phyloP scores from a whole-genome alignment of 2,113 vertebrate genomes.

The Oostethus manadensis region DNA sequence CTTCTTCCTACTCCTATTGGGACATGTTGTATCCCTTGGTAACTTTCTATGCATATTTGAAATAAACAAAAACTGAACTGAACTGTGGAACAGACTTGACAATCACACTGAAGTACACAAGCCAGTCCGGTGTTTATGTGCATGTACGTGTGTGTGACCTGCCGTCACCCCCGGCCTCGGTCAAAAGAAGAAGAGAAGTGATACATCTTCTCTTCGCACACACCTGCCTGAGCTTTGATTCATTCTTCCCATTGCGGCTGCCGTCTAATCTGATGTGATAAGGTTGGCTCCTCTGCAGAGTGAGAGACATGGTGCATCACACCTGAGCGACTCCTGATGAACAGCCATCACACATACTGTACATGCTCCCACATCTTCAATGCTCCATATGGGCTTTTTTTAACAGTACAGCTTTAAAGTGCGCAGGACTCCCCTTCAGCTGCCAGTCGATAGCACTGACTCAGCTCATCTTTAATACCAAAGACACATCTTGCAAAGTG shows the following conservation, averaged over 20 bases:
- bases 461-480: slow-evolving; percentile 51
- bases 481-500: slow-evolving; percentile 36
- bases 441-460: slow-evolving; percentile 46
- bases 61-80: not conserved
- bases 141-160: slow-evolving; percentile 16
- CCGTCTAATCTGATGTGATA: slow-evolving; percentile 63
- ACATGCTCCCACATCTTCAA: not conserved
- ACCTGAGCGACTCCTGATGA: slow-evolving; percentile 63
- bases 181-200: slow-evolving; percentile 32
- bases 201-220: slow-evolving; percentile 45
- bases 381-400: too few relatives aligned
- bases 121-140: not conserved
- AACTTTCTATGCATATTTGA: not conserved
- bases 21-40: too few relatives aligned
- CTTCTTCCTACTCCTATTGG: too few relatives aligned
- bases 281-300: slow-evolving; percentile 50
- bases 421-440: slow-evolving; percentile 28
- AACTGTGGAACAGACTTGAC: slow-evolving; percentile 19
- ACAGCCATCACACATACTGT: slow-evolving; percentile 42
- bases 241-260: slow-evolving; percentile 56
- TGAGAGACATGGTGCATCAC: slow-evolving; percentile 48
- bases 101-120: slow-evolving; percentile 6
- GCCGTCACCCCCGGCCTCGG: slow-evolving; percentile 37
- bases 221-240: slow-evolving; percentile 55
- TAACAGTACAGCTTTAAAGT: slow-evolving; percentile 21